phyloP scores from a whole-genome alignment of 2,113 vertebrate species.

The Lepus europaeus region DNA sequence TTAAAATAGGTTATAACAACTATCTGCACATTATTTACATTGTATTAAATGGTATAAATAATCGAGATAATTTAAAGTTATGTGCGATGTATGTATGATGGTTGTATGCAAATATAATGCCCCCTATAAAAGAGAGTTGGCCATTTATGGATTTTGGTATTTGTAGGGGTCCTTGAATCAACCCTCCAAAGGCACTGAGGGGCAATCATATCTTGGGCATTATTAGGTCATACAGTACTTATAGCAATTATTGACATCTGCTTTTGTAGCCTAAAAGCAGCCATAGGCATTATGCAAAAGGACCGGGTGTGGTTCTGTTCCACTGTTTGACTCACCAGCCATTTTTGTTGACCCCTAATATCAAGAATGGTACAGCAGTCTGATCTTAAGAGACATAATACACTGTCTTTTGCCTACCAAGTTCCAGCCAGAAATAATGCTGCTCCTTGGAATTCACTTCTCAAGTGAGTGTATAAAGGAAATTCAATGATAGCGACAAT shows the following conservation, averaged over 20 bases:
- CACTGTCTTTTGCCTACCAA: neutral
- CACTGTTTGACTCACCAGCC: neutral
- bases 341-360: neutral
- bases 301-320: neutral
- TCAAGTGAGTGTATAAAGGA: constrained; percentile 7
- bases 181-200: too few relatives aligned
- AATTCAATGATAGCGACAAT: neutral
- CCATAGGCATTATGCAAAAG: neutral
- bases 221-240: neutral
- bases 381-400: neutral
- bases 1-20: too few relatives aligned
- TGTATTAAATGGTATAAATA: too few relatives aligned
- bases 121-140: too few relatives aligned
- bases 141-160: too few relatives aligned
- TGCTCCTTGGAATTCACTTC: neutral
- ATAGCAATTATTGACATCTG: neutral
- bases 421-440: neutral
- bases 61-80: too few relatives aligned
- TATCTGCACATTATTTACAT: too few relatives aligned
- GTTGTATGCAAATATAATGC: too few relatives aligned
- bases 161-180: too few relatives aligned
- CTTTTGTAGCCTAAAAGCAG: neutral
- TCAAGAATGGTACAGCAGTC: neutral
- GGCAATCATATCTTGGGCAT: neutral
- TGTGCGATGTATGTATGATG: too few relatives aligned